Conservation (phyloP, 2,113 vertebrate species). For the Chitala chitala region DNA sequence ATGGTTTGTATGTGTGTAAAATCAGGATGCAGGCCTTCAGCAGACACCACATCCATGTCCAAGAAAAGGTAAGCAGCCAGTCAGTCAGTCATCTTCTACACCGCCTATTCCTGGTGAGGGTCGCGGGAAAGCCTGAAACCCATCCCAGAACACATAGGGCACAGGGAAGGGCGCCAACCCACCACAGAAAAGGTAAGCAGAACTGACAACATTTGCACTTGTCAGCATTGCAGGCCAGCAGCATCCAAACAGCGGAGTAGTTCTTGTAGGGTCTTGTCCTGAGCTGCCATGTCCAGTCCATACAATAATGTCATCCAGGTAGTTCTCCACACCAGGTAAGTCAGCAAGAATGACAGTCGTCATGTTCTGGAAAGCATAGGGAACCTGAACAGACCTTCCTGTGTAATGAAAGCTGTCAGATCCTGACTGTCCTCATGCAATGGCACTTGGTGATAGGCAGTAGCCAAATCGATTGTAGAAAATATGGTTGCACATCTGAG, state of each 20-base stretch:
- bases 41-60: not conserved
- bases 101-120: no score
- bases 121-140: no score
- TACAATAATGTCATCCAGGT: conserved; percentile 23
- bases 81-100: no score
- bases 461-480: conserved; percentile 22
- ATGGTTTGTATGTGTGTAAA: not conserved
- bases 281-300: not conserved
- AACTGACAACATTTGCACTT: not conserved
- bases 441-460: no score
- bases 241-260: not conserved
- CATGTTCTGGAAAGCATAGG: no score
- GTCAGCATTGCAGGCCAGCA: not conserved
- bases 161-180: no score
- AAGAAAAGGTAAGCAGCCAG: no score
- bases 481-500: conserved; percentile 18
- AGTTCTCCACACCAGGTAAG: conserved; percentile 1
- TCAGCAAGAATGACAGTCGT: conserved; percentile 1
- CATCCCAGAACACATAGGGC: no score
- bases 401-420: conserved; percentile 22
- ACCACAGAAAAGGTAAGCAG: no score
- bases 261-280: no score
- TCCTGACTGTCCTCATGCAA: conserved; percentile 21
- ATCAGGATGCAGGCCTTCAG: not conserved
- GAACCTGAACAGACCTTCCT: no score